A percentile compares a stretch with the other conserved stretches of the same genome.
Evolutionary conservation across 2,888 invertebrate genomes (phyloP).

Genomic region (Lasius platythorax): DNA sequence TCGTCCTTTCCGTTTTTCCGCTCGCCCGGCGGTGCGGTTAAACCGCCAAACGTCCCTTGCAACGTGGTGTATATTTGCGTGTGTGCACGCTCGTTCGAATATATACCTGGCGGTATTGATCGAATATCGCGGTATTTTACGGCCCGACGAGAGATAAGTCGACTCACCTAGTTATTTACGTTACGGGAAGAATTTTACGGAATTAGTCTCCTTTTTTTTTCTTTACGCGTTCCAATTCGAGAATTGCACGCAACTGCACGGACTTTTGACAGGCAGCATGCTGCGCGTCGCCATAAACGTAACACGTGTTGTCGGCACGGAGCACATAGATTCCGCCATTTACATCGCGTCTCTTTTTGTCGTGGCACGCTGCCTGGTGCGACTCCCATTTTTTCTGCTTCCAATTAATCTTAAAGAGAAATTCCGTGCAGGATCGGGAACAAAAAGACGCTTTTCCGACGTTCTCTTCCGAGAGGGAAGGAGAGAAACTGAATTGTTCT

Average conservation of each 20-base stretch:
- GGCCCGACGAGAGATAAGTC: constrained; percentile 62
- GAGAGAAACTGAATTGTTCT: neutral
- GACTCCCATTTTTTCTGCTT: neutral
- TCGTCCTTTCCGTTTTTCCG: constrained; percentile 71
- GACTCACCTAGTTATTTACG: constrained; percentile 16
- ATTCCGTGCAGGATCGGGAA: neutral
- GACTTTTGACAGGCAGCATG: neutral
- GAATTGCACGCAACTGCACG: neutral
- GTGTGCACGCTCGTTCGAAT: constrained; percentile 68
- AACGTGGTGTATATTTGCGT: constrained; percentile 54
- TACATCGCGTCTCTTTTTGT: neutral
- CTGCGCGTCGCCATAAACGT: neutral
- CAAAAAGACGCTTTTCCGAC: neutral
- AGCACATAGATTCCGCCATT: constrained; percentile 23
- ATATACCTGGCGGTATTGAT: constrained; percentile 75
- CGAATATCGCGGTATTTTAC: constrained; percentile 75
- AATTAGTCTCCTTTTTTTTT: neutral
- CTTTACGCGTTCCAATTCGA: too few species aligned
- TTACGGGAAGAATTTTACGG: neutral
- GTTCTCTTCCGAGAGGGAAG: neutral
- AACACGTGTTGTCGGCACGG: neutral
- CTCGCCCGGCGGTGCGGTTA: constrained; percentile 51
- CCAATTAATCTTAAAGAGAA: neutral
- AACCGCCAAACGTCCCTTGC: constrained; percentile 66
- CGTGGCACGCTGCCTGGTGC: too few species aligned